Conservation (phyloP, 1,140 invertebrate species). For the Zaprionus gabonicus region DNA sequence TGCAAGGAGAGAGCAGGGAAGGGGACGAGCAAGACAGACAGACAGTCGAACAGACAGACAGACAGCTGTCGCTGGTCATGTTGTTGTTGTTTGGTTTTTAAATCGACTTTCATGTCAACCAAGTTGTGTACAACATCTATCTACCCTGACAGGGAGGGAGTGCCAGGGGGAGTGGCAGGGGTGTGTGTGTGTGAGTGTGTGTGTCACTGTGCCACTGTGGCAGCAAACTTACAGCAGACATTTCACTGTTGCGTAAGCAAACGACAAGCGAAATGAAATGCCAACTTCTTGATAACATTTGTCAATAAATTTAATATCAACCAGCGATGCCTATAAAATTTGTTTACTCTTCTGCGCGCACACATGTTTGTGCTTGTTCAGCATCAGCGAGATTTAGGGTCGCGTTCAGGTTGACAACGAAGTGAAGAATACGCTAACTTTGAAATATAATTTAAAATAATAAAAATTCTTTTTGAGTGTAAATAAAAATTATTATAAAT, state of each 20-base stretch:
- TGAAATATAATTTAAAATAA: not conserved
- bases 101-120: constrained; percentile 82
- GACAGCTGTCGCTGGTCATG: constrained; percentile 53
- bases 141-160: constrained; percentile 19
- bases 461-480: too few relatives aligned
- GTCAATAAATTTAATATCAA: constrained; percentile 78
- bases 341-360: constrained; percentile 17
- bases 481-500: not conserved
- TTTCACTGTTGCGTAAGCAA: constrained; percentile 78
- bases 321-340: constrained; percentile 56
- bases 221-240: constrained; percentile 67
- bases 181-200: too few relatives aligned
- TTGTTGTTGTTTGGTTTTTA: constrained; percentile 72
- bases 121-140: constrained; percentile 71
- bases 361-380: constrained; percentile 14
- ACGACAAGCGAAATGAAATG: constrained; percentile 74
- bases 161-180: not conserved
- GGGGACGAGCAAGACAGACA: constrained; percentile 28
- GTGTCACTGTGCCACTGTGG: not conserved
- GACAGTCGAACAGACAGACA: constrained; percentile 46
- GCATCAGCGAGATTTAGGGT: not conserved
- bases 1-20: not conserved
- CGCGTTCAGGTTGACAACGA: not conserved
- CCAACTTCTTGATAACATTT: constrained; percentile 76
- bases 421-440: not conserved